phyloP scores from a whole-genome alignment of 1,140 invertebrate species.

The Drosophila erecta region DNA sequence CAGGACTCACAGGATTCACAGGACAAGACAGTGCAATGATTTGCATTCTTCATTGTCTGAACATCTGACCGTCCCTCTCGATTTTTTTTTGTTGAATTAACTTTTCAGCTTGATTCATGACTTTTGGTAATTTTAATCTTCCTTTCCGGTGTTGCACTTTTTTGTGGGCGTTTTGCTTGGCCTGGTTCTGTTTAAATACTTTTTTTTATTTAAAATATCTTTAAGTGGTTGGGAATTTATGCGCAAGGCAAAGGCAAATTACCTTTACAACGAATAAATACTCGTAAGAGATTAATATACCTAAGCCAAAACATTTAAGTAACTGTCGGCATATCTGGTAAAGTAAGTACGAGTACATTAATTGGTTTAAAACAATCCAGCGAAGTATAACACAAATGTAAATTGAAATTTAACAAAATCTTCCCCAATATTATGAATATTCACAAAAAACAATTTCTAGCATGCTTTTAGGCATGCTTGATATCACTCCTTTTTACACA shows the following conservation, averaged over 20 bases:
- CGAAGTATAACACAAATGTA: too few species aligned
- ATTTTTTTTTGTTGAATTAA: constrained; percentile 64
- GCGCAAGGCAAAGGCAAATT: too few species aligned
- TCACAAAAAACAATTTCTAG: too few species aligned
- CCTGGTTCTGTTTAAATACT: constrained; percentile 18
- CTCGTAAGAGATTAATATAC: too few species aligned
- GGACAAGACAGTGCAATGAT: constrained; percentile 67
- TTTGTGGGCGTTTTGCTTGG: constrained; percentile 19
- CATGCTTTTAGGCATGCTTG: too few species aligned
- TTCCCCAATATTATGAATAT: too few species aligned
- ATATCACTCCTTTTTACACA: too few species aligned
- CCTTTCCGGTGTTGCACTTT: constrained; percentile 54
- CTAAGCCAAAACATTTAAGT: too few species aligned
- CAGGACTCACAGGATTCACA: constrained; percentile 15
- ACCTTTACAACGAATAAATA: neutral
- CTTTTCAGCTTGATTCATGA: constrained; percentile 79
- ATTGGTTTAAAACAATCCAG: too few species aligned
- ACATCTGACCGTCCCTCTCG: constrained; percentile 36
- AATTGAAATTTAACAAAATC: too few species aligned
- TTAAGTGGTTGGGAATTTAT: neutral
- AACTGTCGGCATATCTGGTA: too few species aligned
- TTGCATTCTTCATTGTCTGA: constrained; percentile 69
- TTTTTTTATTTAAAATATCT: constrained; percentile 4
- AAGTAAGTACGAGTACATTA: too few species aligned
- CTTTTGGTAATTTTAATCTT: constrained; percentile 70